These are phyloP conservation scores for Pseudomyrmex flavicornis DNA, from an alignment of 1,140 invertebrate species.

Conservation along the genomic window DNA sequence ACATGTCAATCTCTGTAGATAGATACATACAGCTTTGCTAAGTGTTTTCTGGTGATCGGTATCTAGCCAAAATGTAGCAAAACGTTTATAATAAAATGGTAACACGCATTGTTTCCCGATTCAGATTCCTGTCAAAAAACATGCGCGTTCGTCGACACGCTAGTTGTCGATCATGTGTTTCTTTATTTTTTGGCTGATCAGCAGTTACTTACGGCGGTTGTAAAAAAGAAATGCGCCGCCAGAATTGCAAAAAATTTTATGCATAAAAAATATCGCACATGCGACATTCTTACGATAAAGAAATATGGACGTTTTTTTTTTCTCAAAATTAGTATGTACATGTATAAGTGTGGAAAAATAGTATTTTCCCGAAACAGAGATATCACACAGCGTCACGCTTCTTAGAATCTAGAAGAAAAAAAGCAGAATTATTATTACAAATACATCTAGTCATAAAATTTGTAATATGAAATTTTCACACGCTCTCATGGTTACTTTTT, in stretches of 20 bases:
- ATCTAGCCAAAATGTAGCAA: conserved; percentile 84
- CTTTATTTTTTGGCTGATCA: background rate
- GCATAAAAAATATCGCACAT: background rate
- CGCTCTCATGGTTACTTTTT: background rate
- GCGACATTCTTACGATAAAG: background rate
- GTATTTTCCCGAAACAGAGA: background rate
- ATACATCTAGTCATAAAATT: conserved; percentile 21
- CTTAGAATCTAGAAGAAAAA: conserved; percentile 16
- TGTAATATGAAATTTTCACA: conserved; percentile 34
- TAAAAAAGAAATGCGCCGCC: too few species aligned
- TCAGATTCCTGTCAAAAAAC: conserved; percentile 69
- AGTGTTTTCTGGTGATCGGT: conserved; percentile 85
- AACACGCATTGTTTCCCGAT: conserved; percentile 83
- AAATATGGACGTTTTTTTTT: background rate
- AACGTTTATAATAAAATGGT: conserved; percentile 85
- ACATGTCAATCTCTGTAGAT: conserved; percentile 83
- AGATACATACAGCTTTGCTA: conserved; percentile 84
- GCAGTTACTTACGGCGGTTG: background rate
- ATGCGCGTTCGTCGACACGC: background rate
- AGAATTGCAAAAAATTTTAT: background rate
- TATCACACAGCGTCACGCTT: background rate
- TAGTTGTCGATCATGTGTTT: conserved; percentile 12
- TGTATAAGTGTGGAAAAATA: conserved; percentile 17
- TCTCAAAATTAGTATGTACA: conserved; percentile 25
- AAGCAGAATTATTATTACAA: conserved; percentile 2